These are phyloP conservation scores for Hucho hucho DNA, from an alignment of 2,113 vertebrate genomes.

Conservation along the genomic window DNA sequence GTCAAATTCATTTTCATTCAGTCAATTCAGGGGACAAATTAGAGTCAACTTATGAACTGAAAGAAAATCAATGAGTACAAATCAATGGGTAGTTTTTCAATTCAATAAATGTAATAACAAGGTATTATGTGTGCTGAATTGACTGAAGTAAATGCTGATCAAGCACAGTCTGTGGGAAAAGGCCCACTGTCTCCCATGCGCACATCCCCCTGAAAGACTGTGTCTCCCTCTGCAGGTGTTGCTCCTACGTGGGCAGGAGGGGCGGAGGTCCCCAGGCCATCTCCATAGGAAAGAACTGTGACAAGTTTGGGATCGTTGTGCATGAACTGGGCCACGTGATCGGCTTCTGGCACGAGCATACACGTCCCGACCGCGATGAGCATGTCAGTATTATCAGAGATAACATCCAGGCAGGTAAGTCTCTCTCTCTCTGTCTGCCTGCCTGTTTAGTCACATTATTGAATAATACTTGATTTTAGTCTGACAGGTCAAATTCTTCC, in stretches of 20 bases:
- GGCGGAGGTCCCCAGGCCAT: conserved; percentile 60
- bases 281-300: conserved; percentile 66
- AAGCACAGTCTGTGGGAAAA: not conserved
- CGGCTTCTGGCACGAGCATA: conserved; percentile 68
- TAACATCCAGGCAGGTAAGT: conserved; percentile 62
- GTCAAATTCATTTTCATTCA: not conserved
- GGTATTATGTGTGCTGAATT: not conserved
- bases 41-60: not conserved
- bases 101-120: too few relatives aligned
- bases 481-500: not conserved
- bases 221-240: conserved; percentile 50
- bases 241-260: conserved; percentile 55
- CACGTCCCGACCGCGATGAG: conserved; percentile 56
- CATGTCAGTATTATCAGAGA: conserved; percentile 62
- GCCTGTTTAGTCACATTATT: not conserved
- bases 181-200: not conserved
- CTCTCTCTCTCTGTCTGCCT: not conserved
- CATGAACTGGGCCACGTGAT: conserved; percentile 65
- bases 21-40: not conserved
- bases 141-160: not conserved
- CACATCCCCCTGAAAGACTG: not conserved
- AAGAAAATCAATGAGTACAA: not conserved
- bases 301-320: conserved; percentile 66
- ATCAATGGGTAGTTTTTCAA: too few relatives aligned
- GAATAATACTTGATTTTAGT: not conserved